Evolutionary conservation across 2,113 vertebrate species (phyloP), one percentile per base, ranked within the genome.

Genomic region (Microcebus tavaratra): DNA sequence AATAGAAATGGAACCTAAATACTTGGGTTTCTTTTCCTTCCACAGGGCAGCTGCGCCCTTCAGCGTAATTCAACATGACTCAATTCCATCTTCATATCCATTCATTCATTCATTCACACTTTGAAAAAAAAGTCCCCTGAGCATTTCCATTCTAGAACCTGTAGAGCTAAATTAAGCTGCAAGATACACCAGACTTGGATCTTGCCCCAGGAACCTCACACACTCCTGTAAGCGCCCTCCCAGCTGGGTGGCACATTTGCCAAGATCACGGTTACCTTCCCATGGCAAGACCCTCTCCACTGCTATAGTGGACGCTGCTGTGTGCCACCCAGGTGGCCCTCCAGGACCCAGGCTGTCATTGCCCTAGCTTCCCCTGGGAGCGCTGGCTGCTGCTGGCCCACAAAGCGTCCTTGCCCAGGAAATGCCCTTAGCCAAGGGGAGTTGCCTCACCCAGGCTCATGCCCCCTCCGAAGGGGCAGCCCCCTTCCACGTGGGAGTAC

Each of bases 11-110:
- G 21, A 67, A 20, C 21, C 18, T 14, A 36, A 76, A 91, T 15
- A 34, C 14, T 50, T 53, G 34, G 27, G n/a, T 83, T 76, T 89
- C n/a, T 90, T 93, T 85, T 55, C 7, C 50, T 79, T 88, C 55
- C 57, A 75, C 0, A 2, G 13, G 8, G 25, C 55, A 48, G 21
- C 12, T 36, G 11, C 39, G 2, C 63, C 68, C 42, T 83, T 85
- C 68, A 45, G 78, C 73, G 73, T 57, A 83, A 23, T 31, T 88
- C 65, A 73, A 6, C 13, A 13, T 57, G 14, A 80, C 53, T 89
- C 42, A 80, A 90, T 75, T 78, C 36, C 61, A 42, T 39, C 65
- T 39, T 80, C 48, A 42, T 17, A 45, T 17, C 36, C 45, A 20
- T 85, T 70, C 36, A 45, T 67, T 72, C 75, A 57, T 45, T 90